Percentiles rank a stretch among this genome's conserved stretches.
Conservation (phyloP, 2,888 invertebrate species). For the Notodonta dromedarius region DNA sequence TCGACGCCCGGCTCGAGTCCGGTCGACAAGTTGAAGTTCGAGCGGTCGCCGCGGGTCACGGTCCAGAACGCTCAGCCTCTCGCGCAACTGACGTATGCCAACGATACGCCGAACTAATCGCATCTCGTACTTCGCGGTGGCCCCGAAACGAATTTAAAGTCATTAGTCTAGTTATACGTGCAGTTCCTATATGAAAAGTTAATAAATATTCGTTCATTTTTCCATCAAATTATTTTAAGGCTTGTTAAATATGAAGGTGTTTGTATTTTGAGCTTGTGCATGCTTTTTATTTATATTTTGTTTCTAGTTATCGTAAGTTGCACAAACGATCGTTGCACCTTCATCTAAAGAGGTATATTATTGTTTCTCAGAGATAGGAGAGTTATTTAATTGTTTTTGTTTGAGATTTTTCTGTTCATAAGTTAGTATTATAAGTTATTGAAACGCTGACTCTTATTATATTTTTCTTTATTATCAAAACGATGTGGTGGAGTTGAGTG, state of each 20-base stretch:
- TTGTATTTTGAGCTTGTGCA: conserved; percentile 44
- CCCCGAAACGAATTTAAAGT: conserved; percentile 66
- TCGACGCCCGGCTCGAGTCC: conserved; percentile 74
- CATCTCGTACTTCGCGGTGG: conserved; percentile 15
- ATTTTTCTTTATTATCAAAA: conserved; percentile 21
- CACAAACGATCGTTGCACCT: conserved; percentile 45
- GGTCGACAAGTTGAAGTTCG: conserved; percentile 59
- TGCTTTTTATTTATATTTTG: conserved; percentile 41
- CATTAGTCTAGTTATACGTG: conserved; percentile 60
- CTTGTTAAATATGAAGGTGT: conserved; percentile 38
- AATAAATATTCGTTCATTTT: conserved; percentile 6
- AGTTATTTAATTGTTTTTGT: conserved; percentile 44
- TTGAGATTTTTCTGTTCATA: conserved; percentile 45
- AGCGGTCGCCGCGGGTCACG: conserved; percentile 64
- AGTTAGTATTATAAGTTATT: conserved; percentile 39
- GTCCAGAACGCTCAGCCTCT: conserved; percentile 52
- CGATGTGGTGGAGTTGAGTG: conserved; percentile 20
- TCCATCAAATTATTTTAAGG: conserved; percentile 30
- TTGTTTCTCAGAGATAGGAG: conserved; percentile 40
- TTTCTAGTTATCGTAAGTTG: conserved; percentile 17
- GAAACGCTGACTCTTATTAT: conserved; percentile 25
- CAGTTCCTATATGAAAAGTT: conserved; percentile 64
- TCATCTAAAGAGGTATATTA: conserved; percentile 36
- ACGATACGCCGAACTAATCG: conserved; percentile 43
- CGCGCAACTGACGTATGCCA: conserved; percentile 40